Evolutionary conservation across 1,140 invertebrate species (phyloP), one percentile per base, ranked within the genome.

Genomic region (Zaprionus ornatus): DNA sequence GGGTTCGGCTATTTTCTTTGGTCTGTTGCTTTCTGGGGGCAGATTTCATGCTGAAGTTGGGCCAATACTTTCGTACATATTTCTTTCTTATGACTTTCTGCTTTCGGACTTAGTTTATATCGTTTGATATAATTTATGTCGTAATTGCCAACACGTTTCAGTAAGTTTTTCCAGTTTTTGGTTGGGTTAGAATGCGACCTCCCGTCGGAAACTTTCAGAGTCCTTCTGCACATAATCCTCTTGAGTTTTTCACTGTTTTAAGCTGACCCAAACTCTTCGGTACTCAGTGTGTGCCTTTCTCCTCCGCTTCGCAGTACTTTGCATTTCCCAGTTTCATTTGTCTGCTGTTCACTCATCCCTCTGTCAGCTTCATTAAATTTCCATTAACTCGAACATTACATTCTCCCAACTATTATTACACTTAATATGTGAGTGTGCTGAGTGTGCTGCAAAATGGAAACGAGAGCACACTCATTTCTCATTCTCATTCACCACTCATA

Each of bases 21-120:
- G 9, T 68, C 65, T 67, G 65, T 59, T 67, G 65, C 54, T 67
- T 60, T 25, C 42, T 42, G 12, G 42, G 6, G 9, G 55, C 10
- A 9, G 21, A 52, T 37, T 63, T 54, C 21, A 4, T 1, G 19
- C 10, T 23, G 19, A 25, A 54, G 19, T 50, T 50, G 7, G 40
- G n/a, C 7, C 40, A 17, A 45, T 45, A 50, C 45, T 23, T 56
- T 42, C 52, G 7, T 50, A 23, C 19, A 50, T 50, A 50, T 50
- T 21, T 50, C 45, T 21, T 50, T 50, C 45, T 50, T 50, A 50
- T 67, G 54, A 45, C 27, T 67, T 59, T 27, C 40, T 61, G 40
- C 19, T 59, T 23, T 50, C 4, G 45, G 45, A 12, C 45, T 50
- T 50, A 50, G 45, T 23, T 50, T 50, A 50, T 50, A 50, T 50